These are phyloP conservation scores for Anolis apletophallus DNA, from an alignment of 2,797 vertebrate species.

Conservation along the genomic window DNA sequence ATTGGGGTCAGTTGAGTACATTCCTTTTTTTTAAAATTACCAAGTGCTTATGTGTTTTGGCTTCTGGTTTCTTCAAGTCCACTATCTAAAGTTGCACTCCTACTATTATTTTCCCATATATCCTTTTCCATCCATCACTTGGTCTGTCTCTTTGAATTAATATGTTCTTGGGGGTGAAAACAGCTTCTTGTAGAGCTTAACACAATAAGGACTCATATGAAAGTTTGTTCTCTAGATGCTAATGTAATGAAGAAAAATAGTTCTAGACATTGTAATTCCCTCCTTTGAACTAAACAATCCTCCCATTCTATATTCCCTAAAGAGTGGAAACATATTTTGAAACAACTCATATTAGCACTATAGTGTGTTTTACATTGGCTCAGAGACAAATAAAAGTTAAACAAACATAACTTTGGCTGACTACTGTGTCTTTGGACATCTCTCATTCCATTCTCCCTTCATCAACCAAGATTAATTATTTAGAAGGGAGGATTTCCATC, in stretches of 20 bases:
- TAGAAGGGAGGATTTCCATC: conserved; percentile 71
- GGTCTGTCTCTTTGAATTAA: conserved; percentile 43
- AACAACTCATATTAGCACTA: conserved; percentile 47
- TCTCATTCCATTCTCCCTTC: conserved; percentile 66
- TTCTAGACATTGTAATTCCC: conserved; percentile 22
- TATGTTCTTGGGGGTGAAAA: conserved; percentile 4
- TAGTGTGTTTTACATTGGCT: conserved; percentile 52
- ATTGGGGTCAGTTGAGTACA: neutral
- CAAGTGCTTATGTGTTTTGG: neutral
- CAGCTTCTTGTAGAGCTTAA: conserved; percentile 14
- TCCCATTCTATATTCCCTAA: conserved; percentile 41
- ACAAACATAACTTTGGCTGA: conserved; percentile 74
- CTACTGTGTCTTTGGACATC: conserved; percentile 65
- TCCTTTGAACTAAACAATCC: conserved; percentile 49
- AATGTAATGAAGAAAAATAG: conserved; percentile 57
- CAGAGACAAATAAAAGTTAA: conserved; percentile 71
- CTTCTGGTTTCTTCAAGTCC: conserved; percentile 13
- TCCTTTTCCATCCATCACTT: conserved; percentile 31
- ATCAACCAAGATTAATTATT: conserved; percentile 75
- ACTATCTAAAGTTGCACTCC: neutral
- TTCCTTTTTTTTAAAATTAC: neutral
- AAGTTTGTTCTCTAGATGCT: conserved; percentile 16
- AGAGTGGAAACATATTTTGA: conserved; percentile 48
- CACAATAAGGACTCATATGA: neutral
- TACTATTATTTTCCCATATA: conserved; percentile 21